Conservation (phyloP, 2,888 invertebrate species). For the Trissolcus brochymenae region DNA sequence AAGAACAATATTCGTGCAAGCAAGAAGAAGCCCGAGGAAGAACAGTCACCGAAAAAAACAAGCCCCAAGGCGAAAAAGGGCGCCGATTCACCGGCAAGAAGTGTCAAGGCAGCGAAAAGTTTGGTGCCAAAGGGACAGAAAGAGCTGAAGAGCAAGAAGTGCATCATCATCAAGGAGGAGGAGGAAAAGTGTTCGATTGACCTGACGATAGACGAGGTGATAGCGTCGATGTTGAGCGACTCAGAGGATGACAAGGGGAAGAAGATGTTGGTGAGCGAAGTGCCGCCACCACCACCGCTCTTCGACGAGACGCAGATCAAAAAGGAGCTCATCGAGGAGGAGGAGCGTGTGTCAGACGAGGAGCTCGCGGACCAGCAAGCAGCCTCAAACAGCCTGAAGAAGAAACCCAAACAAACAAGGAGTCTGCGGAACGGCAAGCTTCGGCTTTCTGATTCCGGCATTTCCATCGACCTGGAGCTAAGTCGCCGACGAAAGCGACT, state of each 20-base stretch:
- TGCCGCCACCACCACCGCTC: not conserved
- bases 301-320: constrained; percentile 63
- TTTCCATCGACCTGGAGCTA: constrained; percentile 63
- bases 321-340: constrained; percentile 63
- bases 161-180: constrained; percentile 33
- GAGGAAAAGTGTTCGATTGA: constrained; percentile 68
- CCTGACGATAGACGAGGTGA: constrained; percentile 73
- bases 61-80: constrained; percentile 68
- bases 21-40: constrained; percentile 56
- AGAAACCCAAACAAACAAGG: constrained; percentile 69
- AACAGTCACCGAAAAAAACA: constrained; percentile 58
- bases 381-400: constrained; percentile 59
- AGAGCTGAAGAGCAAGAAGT: constrained; percentile 57
- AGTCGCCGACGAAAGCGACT: constrained; percentile 65
- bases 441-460: constrained; percentile 75
- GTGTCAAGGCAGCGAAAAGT: constrained; percentile 60
- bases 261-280: constrained; percentile 66
- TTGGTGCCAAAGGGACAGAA: constrained; percentile 41
- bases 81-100: constrained; percentile 61
- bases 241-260: constrained; percentile 65
- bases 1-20: constrained; percentile 68
- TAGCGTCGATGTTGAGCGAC: constrained; percentile 72
- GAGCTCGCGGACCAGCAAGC: constrained; percentile 57
- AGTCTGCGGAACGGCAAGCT: constrained; percentile 83
- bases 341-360: constrained; percentile 62